Percentiles rank a stretch among this genome's conserved stretches.
phyloP scores from a whole-genome alignment of 2,888 invertebrate species.

The Epirrhoe alternata region DNA sequence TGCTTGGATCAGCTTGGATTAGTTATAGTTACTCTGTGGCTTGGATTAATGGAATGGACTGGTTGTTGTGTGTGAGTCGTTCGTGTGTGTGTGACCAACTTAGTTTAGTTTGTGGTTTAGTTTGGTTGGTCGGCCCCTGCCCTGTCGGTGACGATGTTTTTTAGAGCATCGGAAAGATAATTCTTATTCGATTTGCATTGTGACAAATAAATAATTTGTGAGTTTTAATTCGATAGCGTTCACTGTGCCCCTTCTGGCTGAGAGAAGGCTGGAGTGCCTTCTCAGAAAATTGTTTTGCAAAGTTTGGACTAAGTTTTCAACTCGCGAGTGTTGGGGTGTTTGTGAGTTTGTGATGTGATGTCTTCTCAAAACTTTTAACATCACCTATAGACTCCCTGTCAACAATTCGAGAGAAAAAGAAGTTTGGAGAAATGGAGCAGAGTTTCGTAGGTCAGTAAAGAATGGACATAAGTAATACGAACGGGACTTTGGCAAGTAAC shows the following conservation, averaged over 20 bases:
- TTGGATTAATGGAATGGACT: too few species aligned
- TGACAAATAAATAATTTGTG: slow-evolving; percentile 13
- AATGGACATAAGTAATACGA: slow-evolving; percentile 22
- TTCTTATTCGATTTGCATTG: slow-evolving; percentile 2
- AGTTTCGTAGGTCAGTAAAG: slow-evolving; percentile 72
- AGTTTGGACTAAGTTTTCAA: slow-evolving; percentile 63
- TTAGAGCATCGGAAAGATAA: slow-evolving; percentile 22
- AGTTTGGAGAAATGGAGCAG: slow-evolving; percentile 65
- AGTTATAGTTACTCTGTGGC: too few species aligned
- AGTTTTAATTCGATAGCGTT: slow-evolving; percentile 2
- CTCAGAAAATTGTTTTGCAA: slow-evolving; percentile 55
- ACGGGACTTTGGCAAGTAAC: slow-evolving; percentile 10
- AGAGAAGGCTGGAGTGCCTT: slow-evolving; percentile 9
- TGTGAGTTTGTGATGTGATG: slow-evolving; percentile 72
- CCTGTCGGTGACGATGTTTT: slow-evolving; percentile 24
- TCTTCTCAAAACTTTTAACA: slow-evolving; percentile 66
- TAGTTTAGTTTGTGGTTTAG: background rate
- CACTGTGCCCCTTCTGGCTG: slow-evolving; percentile 2
- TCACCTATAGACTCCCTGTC: slow-evolving; percentile 61
- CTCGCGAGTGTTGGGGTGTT: slow-evolving; percentile 66
- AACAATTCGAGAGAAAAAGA: slow-evolving; percentile 44
- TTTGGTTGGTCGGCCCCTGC: background rate
- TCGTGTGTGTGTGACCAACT: background rate
- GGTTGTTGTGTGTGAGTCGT: too few species aligned
- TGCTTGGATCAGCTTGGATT: background rate